Base-by-base conservation (phyloP, 2,113 vertebrate genomes). In the Trinectes maculatus region DNA sequence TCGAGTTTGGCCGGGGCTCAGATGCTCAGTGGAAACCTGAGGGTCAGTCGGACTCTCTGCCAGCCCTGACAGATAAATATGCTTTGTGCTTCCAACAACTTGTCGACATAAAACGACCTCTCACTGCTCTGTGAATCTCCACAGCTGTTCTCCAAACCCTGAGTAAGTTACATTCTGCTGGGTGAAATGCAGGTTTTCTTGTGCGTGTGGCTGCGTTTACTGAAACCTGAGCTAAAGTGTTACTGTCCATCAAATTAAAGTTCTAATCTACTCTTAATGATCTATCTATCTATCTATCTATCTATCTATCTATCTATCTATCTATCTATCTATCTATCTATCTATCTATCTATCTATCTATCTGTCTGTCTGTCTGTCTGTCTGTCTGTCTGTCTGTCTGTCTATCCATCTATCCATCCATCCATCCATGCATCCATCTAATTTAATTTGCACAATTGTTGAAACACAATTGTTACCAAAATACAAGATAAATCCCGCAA, bases 31-130 rank as follows among this genome's bases (percentile, higher is more conserved):
- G 73, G 83, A 79, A 79, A 79, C 57, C 74, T 24, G 64, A 65
- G 24, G 81, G 66, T 82, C 83, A 74, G 65, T 68, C 29, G 61
- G 82, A 82, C 43, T 85, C 55, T 33, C 0, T 37, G 81, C 74
- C 83, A 89, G 62, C 44, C 39, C 82, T 61, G 74, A 86, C 53
- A 77, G 75, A 83, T 67, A 82, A 77, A 75, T 71, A 64, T 60
- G 59, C 61, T 61, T 53, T 44, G 58, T 63, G 65, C 51, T 68
- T 86, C 75, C 77, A 75, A 58, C 76, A 57, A 73, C 57, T 78
- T 64, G 37, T 79, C 53, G n/a, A 34, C 84, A 80, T 55, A 28
- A 62, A 80, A 67, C 67, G 64, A 74, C 78, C 60, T 61, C 59
- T 76, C 63, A 33, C 60, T 66, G 66, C 74, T 72, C 53, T 8